phyloP scores from a whole-genome alignment of 2,888 invertebrate genomes.

The Hirudinaria manillensis region DNA sequence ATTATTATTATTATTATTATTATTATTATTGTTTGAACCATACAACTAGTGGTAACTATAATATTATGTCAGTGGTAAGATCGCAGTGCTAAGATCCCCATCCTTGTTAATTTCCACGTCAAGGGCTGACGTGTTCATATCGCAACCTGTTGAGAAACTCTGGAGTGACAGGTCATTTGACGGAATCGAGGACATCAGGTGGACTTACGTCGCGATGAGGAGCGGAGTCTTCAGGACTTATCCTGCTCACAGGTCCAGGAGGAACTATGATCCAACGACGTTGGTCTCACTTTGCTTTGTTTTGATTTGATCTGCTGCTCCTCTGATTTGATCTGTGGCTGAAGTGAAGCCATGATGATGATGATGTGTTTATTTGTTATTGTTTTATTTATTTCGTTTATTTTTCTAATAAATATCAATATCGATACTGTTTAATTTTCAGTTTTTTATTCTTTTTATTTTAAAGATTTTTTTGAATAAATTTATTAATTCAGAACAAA shows the following conservation, averaged over 20 bases:
- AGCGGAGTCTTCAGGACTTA: slow-evolving; percentile 55
- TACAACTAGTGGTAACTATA: too few relatives aligned
- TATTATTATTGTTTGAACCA: too few relatives aligned
- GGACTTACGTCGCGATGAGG: slow-evolving; percentile 55
- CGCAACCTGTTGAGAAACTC: slow-evolving; percentile 53
- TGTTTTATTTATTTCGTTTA: too few relatives aligned
- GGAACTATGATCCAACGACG: slow-evolving; percentile 54
- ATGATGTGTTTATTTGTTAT: too few relatives aligned
- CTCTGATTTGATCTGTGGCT: too few relatives aligned
- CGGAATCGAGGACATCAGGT: slow-evolving; percentile 53
- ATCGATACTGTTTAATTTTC: too few relatives aligned
- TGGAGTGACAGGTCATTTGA: slow-evolving; percentile 53
- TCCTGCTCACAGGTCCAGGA: slow-evolving; percentile 53
- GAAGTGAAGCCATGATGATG: too few relatives aligned
- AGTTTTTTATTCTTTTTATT: not conserved
- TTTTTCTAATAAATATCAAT: too few relatives aligned
- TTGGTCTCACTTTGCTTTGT: slow-evolving; percentile 38
- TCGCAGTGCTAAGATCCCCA: not conserved
- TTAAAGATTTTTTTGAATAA: not conserved
- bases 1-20: too few relatives aligned
- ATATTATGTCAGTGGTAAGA: not conserved
- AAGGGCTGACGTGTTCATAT: slow-evolving; percentile 54
- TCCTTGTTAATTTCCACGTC: not conserved
- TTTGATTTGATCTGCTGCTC: not conserved
- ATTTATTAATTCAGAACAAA: too few relatives aligned